Evolutionary conservation across 1,140 invertebrate species (phyloP).

Genomic region (Pseudomyrmex flavicornis): DNA sequence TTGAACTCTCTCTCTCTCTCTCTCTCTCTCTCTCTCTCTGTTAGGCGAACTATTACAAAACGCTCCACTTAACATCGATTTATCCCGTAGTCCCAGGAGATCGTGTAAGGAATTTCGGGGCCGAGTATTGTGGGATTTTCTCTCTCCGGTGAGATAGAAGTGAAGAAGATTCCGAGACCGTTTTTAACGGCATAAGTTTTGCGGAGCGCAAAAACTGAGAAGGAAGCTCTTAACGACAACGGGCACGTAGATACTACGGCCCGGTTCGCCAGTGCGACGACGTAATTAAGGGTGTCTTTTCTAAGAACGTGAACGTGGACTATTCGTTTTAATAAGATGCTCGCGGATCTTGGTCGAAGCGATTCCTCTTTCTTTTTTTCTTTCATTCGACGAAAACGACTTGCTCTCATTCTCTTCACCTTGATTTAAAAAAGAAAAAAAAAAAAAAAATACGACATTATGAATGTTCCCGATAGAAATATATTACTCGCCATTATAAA

Average conservation of each 20-base stretch:
- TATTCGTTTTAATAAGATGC: slow-evolving; percentile 63
- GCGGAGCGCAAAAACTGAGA: slow-evolving; percentile 33
- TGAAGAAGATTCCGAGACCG: slow-evolving; percentile 19
- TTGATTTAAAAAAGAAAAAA: background rate
- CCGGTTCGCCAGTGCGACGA: slow-evolving; percentile 41
- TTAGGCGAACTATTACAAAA: slow-evolving; percentile 35
- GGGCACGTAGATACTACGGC: slow-evolving; percentile 53
- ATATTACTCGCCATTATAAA: slow-evolving; percentile 6
- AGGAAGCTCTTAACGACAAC: slow-evolving; percentile 60
- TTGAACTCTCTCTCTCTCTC: slow-evolving; percentile 5
- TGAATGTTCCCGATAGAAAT: slow-evolving; percentile 14
- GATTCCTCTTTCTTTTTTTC: background rate
- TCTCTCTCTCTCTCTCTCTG: too few species aligned
- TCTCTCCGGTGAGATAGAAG: too few species aligned
- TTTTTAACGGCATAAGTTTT: slow-evolving; percentile 47
- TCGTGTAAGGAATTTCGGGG: slow-evolving; percentile 32
- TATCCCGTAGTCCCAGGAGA: background rate
- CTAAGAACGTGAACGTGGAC: background rate
- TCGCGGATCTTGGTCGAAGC: slow-evolving; percentile 29
- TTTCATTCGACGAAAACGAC: background rate
- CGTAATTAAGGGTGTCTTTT: slow-evolving; percentile 63
- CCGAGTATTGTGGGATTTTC: slow-evolving; percentile 47
- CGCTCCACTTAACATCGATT: slow-evolving; percentile 48
- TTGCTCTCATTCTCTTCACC: background rate
- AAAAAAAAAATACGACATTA: background rate